phyloP scores from a whole-genome alignment of 2,113 vertebrate species.

The Brachyhypopomus gauderio region DNA sequence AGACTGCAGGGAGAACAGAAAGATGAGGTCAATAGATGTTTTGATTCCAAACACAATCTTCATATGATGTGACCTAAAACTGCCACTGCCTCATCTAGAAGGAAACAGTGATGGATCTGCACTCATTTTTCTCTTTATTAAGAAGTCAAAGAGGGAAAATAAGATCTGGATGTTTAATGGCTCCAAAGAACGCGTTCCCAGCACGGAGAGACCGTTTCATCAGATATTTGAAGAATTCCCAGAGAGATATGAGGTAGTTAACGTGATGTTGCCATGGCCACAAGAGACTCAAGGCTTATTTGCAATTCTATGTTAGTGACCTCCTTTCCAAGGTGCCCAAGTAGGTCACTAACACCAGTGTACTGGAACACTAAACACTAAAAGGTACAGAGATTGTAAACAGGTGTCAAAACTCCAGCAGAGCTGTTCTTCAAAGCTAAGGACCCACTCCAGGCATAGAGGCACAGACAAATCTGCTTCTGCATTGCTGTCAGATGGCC shows the following conservation, averaged over 20 bases:
- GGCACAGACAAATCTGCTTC: not conserved
- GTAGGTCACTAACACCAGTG: slow-evolving; percentile 45
- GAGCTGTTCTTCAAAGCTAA: not conserved
- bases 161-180: slow-evolving; percentile 26
- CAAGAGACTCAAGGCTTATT: slow-evolving; percentile 48
- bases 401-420: not conserved
- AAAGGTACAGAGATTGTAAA: slow-evolving; percentile 3
- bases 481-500: not conserved
- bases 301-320: slow-evolving; percentile 44
- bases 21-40: slow-evolving; percentile 29
- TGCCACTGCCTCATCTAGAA: not conserved
- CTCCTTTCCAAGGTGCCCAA: slow-evolving; percentile 9
- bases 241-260: slow-evolving; percentile 37
- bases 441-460: not conserved
- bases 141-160: slow-evolving; percentile 20
- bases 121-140: not conserved
- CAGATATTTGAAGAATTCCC: slow-evolving; percentile 50
- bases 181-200: slow-evolving; percentile 38
- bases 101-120: not conserved
- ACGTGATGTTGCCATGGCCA: slow-evolving; percentile 57
- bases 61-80: slow-evolving; percentile 22
- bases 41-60: slow-evolving; percentile 18
- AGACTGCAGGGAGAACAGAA: not conserved
- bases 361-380: slow-evolving; percentile 41
- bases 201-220: slow-evolving; percentile 49